These are phyloP conservation scores for Bombus confusus DNA, from an alignment of 1,140 invertebrate species.

Conservation along the genomic window DNA sequence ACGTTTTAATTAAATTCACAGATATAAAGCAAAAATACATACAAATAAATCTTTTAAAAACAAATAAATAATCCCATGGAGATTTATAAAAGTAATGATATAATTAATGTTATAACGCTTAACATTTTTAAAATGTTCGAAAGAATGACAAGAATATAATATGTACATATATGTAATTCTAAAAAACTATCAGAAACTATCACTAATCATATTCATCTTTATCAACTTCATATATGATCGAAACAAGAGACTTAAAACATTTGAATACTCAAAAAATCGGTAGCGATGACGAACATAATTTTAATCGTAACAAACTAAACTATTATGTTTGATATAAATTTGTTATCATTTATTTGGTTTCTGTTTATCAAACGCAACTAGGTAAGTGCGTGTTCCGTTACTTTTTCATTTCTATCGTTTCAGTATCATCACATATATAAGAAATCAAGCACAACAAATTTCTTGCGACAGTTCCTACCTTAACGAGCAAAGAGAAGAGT, in stretches of 20 bases:
- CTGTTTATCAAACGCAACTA: background rate
- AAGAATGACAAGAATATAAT: background rate
- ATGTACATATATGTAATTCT: no score
- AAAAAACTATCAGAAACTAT: no score
- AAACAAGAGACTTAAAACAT: background rate
- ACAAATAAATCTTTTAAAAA: no score
- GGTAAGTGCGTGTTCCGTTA: background rate
- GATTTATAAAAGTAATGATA: no score
- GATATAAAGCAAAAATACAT: no score
- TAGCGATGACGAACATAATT: background rate
- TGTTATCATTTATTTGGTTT: background rate
- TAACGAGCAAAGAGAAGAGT: background rate
- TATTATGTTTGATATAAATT: background rate
- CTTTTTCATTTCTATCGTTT: background rate
- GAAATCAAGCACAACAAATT: background rate
- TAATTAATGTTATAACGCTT: background rate
- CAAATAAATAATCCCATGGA: no score
- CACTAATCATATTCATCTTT: background rate
- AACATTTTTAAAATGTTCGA: background rate
- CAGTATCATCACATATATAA: background rate
- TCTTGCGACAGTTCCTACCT: background rate
- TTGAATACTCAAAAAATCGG: background rate
- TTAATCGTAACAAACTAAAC: background rate
- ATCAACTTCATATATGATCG: background rate
- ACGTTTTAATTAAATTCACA: no score